Percentiles rank a stretch among this genome's conserved stretches.
Evolutionary conservation across 2,888 invertebrate species (phyloP).

Genomic region (Dasypogon diadema): DNA sequence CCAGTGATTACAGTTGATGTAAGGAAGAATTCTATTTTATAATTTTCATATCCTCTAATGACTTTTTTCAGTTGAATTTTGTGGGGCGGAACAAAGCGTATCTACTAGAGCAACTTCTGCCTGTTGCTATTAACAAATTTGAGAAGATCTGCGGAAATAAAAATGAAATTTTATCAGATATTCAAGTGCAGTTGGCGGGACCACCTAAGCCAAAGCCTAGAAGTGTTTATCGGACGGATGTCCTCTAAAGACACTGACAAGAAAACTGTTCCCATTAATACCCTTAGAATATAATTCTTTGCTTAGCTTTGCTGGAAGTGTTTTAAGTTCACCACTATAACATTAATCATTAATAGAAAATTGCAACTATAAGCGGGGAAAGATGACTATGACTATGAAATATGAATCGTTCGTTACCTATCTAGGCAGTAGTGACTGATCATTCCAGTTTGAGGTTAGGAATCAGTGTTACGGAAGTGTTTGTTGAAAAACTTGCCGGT

Average conservation of each 20-base stretch:
- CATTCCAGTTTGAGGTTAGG: too few species aligned
- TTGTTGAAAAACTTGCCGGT: too few species aligned
- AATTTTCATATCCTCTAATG: constrained; percentile 18
- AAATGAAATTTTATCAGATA: constrained; percentile 61
- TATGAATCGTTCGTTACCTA: too few species aligned
- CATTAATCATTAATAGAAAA: too few species aligned
- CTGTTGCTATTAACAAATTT: constrained; percentile 65
- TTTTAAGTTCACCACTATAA: too few species aligned
- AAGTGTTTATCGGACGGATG: constrained; percentile 68
- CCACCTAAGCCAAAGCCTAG: constrained; percentile 67
- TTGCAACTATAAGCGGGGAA: too few species aligned
- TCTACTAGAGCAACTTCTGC: constrained; percentile 65
- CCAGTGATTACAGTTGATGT: constrained; percentile 65
- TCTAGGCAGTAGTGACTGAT: too few species aligned
- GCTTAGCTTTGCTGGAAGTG: too few species aligned
- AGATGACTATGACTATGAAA: too few species aligned
- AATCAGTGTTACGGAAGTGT: too few species aligned
- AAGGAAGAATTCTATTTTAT: constrained; percentile 55
- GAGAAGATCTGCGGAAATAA: constrained; percentile 63
- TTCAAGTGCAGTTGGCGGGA: constrained; percentile 61
- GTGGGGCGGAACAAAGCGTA: constrained; percentile 66
- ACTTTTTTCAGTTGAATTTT: constrained; percentile 64
- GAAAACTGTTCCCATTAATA: too few species aligned
- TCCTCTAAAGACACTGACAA: constrained; percentile 64
- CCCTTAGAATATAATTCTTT: too few species aligned